phyloP scores from a whole-genome alignment of 1,140 invertebrate species.

The Platyscapa corneri region DNA sequence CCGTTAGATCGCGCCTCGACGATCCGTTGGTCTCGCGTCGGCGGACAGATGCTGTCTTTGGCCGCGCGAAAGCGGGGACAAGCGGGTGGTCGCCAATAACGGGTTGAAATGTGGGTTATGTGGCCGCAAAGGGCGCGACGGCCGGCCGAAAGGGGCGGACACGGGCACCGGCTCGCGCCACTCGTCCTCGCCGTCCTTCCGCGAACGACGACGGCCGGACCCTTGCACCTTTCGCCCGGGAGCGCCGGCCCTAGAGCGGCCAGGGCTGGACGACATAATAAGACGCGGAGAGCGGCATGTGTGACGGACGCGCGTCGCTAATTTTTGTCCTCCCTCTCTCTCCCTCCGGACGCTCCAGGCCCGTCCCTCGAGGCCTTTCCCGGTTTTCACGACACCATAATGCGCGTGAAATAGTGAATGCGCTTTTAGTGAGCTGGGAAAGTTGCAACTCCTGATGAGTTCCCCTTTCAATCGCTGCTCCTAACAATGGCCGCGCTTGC shows the following conservation, averaged over 20 bases:
- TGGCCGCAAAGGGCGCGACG: slow-evolving; percentile 59
- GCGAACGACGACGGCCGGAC: not conserved
- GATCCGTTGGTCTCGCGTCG: not conserved
- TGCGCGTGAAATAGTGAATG: slow-evolving; percentile 26
- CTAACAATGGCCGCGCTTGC: not conserved
- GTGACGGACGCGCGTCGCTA: slow-evolving; percentile 37
- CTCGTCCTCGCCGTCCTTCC: slow-evolving; percentile 19
- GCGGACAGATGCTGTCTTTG: not conserved
- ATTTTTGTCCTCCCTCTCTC: not conserved
- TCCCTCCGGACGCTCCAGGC: too few relatives aligned
- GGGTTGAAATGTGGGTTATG: slow-evolving; percentile 74
- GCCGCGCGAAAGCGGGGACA: slow-evolving; percentile 13
- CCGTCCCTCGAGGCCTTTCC: not conserved
- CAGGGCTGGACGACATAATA: not conserved
- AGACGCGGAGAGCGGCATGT: not conserved
- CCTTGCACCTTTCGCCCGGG: not conserved
- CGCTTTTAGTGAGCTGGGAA: slow-evolving; percentile 27
- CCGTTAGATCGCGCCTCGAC: not conserved
- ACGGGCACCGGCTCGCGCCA: not conserved
- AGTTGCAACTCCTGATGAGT: not conserved
- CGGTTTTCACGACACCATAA: slow-evolving; percentile 15
- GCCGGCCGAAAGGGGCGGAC: too few relatives aligned
- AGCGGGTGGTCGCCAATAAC: slow-evolving; percentile 63
- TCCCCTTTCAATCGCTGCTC: not conserved
- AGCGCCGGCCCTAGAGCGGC: not conserved